Evolutionary conservation across 2,888 invertebrate genomes (phyloP).

Genomic region (Corbicula japonica): DNA sequence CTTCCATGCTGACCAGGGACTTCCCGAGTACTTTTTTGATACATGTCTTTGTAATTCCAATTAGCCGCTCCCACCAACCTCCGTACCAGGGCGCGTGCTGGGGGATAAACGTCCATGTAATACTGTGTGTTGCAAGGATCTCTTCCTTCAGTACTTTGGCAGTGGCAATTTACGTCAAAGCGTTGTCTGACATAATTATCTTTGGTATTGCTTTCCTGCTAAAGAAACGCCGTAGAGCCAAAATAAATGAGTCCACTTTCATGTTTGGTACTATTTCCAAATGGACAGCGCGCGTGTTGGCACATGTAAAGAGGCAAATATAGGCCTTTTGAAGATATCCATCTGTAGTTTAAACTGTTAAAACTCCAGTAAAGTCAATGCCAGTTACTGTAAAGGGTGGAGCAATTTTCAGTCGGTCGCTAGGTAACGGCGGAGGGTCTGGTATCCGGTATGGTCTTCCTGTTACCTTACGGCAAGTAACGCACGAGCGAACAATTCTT

Average conservation of each 20-base stretch:
- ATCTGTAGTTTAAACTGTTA: neutral
- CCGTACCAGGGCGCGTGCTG: neutral
- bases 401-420: constrained; percentile 17
- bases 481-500: too few relatives aligned
- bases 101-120: too few relatives aligned
- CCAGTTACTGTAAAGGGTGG: neutral
- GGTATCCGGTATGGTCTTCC: neutral
- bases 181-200: neutral
- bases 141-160: neutral
- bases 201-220: too few relatives aligned
- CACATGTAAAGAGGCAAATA: neutral
- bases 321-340: neutral
- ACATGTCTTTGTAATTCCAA: constrained; percentile 1
- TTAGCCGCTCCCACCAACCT: constrained; percentile 1
- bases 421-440: neutral
- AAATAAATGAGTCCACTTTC: too few relatives aligned
- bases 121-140: too few relatives aligned
- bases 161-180: neutral
- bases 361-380: neutral
- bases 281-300: too few relatives aligned
- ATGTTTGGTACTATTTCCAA: too few relatives aligned
- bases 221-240: neutral
- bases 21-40: constrained; percentile 21
- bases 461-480: too few relatives aligned
- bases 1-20: constrained; percentile 25